phyloP scores from a whole-genome alignment of 2,888 invertebrate genomes.

The Deilephila elpenor region DNA sequence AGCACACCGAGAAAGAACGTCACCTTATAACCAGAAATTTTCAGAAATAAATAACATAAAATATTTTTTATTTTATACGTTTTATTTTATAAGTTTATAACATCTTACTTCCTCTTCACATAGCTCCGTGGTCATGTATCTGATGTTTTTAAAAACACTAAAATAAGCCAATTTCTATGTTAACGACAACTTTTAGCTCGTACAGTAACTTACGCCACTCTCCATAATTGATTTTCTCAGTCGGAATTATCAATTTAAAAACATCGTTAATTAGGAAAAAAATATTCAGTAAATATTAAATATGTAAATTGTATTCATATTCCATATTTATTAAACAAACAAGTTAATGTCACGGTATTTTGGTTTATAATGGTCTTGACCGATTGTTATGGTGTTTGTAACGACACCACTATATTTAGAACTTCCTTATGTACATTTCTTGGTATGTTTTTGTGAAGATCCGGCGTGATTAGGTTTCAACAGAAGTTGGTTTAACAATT shows the following conservation, averaged over 20 bases:
- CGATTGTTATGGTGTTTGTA: conserved; percentile 58
- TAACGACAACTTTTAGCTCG: neutral
- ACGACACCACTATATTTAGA: conserved; percentile 47
- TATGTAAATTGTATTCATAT: conserved; percentile 58
- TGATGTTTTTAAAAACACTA: conserved; percentile 8
- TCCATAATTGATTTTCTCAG: conserved; percentile 19
- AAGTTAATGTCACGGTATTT: conserved; percentile 50
- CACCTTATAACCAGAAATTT: too few relatives aligned
- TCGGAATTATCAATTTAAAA: conserved; percentile 20
- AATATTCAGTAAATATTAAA: conserved; percentile 56
- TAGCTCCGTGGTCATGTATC: neutral
- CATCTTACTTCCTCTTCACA: neutral
- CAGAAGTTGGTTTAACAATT: neutral
- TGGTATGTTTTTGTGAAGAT: neutral
- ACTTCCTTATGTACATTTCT: conserved; percentile 34
- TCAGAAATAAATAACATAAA: too few relatives aligned
- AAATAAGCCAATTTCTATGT: conserved; percentile 18
- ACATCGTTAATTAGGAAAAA: conserved; percentile 50
- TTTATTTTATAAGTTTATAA: neutral
- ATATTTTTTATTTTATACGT: neutral
- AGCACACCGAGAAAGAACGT: too few relatives aligned
- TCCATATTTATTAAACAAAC: conserved; percentile 56
- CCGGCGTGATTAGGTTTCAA: neutral
- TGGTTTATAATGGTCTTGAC: conserved; percentile 63
- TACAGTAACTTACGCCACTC: conserved; percentile 7